A percentile compares a stretch with the other conserved stretches of the same genome.
Conservation (phyloP, 2,113 vertebrate species). For the Triplophysa tibetana region DNA sequence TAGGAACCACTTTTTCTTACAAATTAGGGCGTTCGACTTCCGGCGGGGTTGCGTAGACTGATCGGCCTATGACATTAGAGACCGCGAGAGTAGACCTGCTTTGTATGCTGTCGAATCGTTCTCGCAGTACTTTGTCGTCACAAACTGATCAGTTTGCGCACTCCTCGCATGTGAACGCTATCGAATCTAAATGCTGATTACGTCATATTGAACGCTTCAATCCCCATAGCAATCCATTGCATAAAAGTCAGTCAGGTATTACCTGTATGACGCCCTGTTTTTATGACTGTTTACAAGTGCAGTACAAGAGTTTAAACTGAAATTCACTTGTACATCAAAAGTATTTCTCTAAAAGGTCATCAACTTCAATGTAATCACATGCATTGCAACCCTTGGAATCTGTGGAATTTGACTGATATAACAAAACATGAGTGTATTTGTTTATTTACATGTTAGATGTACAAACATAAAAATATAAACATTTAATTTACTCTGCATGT, state of each 20-base stretch:
- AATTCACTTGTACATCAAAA: not conserved
- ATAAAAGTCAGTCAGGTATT: not conserved
- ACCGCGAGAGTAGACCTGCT: no score
- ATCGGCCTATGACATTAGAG: no score
- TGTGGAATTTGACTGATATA: not conserved
- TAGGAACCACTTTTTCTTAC: constrained; percentile 18
- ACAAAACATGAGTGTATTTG: constrained; percentile 44
- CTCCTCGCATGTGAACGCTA: not conserved
- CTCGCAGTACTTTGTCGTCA: no score
- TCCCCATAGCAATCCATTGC: not conserved
- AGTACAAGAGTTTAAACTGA: not conserved
- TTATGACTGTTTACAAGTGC: not conserved
- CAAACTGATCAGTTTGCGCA: no score
- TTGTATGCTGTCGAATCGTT: no score
- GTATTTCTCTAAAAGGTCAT: not conserved
- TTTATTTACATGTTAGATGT: constrained; percentile 81
- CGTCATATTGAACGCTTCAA: not conserved
- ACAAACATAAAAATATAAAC: constrained; percentile 76
- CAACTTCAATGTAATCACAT: not conserved
- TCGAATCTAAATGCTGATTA: not conserved
- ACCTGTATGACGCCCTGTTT: not conserved
- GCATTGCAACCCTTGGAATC: not conserved
- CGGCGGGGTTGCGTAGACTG: no score
- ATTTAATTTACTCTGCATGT: constrained; percentile 65
- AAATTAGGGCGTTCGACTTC: not conserved